phyloP scores from a whole-genome alignment of 2,888 invertebrate genomes.

The Schizaphis graminum region DNA sequence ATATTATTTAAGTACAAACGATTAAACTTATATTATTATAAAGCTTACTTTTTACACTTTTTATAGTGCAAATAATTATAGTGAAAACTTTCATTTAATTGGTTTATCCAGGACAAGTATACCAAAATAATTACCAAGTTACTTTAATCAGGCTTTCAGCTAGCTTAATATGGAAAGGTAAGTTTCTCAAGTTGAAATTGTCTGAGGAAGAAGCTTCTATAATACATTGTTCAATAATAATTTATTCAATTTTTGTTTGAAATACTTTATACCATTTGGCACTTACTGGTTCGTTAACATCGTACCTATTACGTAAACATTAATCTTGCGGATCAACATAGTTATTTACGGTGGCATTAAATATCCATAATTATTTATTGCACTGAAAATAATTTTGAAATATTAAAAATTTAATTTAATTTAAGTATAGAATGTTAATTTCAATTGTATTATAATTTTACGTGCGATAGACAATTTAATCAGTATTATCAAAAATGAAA shows the following conservation, averaged over 20 bases:
- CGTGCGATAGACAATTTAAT: neutral
- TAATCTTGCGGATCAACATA: conserved; percentile 24
- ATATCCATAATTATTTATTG: conserved; percentile 13
- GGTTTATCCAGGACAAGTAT: conserved; percentile 42
- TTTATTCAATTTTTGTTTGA: conserved; percentile 43
- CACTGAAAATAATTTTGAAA: neutral
- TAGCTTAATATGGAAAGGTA: conserved; percentile 46
- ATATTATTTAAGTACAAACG: neutral
- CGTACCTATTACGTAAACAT: conserved; percentile 10
- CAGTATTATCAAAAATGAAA: neutral
- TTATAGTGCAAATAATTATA: conserved; percentile 37
- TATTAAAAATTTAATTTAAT: neutral
- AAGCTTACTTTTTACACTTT: conserved; percentile 18
- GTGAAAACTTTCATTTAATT: conserved; percentile 52
- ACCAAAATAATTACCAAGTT: conserved; percentile 58
- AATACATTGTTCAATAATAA: conserved; percentile 43
- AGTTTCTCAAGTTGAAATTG: conserved; percentile 54
- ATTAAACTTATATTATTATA: neutral
- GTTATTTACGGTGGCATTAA: conserved; percentile 19
- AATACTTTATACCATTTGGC: neutral
- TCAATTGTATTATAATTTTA: neutral
- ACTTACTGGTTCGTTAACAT: neutral
- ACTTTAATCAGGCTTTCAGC: conserved; percentile 47
- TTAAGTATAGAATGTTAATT: neutral
- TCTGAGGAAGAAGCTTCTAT: conserved; percentile 1